Conservation (phyloP, 2,888 invertebrate genomes). For the Agrenia bidenticulata region DNA sequence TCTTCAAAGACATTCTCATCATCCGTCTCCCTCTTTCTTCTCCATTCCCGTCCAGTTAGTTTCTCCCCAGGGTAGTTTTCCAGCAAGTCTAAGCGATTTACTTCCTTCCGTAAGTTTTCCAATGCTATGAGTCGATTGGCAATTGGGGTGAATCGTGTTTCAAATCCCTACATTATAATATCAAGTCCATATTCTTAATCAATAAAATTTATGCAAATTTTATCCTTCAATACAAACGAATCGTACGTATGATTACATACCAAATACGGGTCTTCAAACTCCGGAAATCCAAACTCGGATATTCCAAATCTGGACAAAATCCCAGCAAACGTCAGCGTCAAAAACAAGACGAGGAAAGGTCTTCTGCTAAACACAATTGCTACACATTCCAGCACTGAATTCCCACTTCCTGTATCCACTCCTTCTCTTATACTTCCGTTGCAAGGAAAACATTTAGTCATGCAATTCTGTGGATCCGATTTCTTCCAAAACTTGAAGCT, state of each 20-base stretch:
- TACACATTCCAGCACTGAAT: no score
- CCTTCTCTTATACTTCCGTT: no score
- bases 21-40: constrained; percentile 29
- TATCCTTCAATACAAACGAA: no score
- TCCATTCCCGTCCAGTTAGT: constrained; percentile 43
- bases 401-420: no score
- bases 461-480: no score
- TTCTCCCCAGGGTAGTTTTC: constrained; percentile 52
- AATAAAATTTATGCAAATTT: background rate
- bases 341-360: constrained; percentile 38
- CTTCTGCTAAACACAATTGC: constrained; percentile 39
- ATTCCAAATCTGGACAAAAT: constrained; percentile 42
- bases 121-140: constrained; percentile 42
- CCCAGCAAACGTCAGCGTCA: constrained; percentile 33
- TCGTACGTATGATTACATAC: no score
- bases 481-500: no score
- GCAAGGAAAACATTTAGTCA: no score
- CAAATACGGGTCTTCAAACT: constrained; percentile 82
- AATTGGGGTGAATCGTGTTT: constrained; percentile 47
- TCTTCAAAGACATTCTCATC: background rate
- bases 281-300: constrained; percentile 62
- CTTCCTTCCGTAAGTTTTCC: constrained; percentile 43
- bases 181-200: background rate
- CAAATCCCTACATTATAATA: constrained; percentile 43
- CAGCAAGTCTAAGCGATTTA: constrained; percentile 36